Evolutionary conservation across 2,797 vertebrate species (phyloP).

Genomic region (Lithobates sylvaticus): DNA sequence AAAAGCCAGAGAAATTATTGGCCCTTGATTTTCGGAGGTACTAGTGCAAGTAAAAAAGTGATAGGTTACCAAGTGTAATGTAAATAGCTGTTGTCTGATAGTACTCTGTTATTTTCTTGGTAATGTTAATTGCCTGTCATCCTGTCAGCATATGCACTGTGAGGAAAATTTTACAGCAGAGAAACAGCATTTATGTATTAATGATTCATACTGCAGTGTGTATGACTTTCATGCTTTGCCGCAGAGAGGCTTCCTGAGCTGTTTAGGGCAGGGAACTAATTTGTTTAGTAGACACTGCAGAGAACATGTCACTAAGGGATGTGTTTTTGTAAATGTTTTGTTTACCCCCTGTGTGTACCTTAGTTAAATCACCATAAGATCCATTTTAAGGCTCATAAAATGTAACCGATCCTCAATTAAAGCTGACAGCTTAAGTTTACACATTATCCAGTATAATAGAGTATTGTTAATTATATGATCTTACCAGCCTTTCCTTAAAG

Average conservation of each 20-base stretch:
- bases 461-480: background rate
- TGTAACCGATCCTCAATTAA: slow-evolving; percentile 20
- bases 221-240: slow-evolving; percentile 55
- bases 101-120: slow-evolving; percentile 20
- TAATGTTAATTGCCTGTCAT: slow-evolving; percentile 54
- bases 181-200: slow-evolving; percentile 45
- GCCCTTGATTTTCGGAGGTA: background rate
- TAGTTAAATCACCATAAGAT: background rate
- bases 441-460: background rate
- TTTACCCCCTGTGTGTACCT: slow-evolving; percentile 12
- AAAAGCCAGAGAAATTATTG: background rate
- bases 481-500: too few relatives aligned
- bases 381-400: slow-evolving; percentile 10
- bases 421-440: background rate
- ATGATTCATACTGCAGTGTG: slow-evolving; percentile 39
- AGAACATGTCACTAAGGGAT: slow-evolving; percentile 20
- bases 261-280: slow-evolving; percentile 40
- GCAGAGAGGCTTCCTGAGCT: slow-evolving; percentile 18
- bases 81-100: slow-evolving; percentile 38
- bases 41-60: background rate
- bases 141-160: slow-evolving; percentile 36
- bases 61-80: slow-evolving; percentile 2
- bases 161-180: slow-evolving; percentile 7
- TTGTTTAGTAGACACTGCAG: slow-evolving; percentile 33
- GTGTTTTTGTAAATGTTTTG: background rate